phyloP scores from a whole-genome alignment of 2,113 vertebrate species.

The Turdus rufiventris region DNA sequence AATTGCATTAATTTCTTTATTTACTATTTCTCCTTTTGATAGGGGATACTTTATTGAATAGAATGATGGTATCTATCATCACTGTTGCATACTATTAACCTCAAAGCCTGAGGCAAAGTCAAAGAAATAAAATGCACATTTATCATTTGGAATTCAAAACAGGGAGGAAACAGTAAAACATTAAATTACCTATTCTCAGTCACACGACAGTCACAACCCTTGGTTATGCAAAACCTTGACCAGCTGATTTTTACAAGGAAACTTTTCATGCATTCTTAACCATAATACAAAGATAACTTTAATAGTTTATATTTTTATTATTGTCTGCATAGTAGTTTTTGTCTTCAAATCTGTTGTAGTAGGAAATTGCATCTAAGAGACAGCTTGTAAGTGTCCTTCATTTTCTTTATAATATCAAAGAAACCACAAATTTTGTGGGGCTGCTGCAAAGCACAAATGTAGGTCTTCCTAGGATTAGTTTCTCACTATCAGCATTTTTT shows the following conservation, averaged over 20 bases:
- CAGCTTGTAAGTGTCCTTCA: neutral
- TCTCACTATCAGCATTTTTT: neutral
- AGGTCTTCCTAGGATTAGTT: neutral
- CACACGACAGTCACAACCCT: neutral
- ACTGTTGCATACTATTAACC: constrained; percentile 16
- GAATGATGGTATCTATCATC: neutral
- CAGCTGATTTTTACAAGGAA: neutral
- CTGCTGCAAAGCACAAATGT: neutral
- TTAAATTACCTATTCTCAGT: neutral
- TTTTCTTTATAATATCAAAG: neutral
- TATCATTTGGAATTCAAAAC: neutral
- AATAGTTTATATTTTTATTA: neutral
- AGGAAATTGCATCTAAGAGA: neutral
- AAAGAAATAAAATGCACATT: constrained; percentile 51
- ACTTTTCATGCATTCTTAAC: neutral
- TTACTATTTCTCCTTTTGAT: neutral
- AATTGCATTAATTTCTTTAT: neutral
- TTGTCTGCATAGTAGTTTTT: neutral
- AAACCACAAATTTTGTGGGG: neutral
- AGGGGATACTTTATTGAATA: neutral
- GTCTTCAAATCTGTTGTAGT: neutral
- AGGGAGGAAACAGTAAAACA: neutral
- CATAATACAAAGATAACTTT: neutral
- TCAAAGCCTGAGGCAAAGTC: constrained; percentile 51
- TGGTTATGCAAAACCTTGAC: neutral